phyloP scores from a whole-genome alignment of 2,888 invertebrate species.

The Dynastes hyllus region DNA sequence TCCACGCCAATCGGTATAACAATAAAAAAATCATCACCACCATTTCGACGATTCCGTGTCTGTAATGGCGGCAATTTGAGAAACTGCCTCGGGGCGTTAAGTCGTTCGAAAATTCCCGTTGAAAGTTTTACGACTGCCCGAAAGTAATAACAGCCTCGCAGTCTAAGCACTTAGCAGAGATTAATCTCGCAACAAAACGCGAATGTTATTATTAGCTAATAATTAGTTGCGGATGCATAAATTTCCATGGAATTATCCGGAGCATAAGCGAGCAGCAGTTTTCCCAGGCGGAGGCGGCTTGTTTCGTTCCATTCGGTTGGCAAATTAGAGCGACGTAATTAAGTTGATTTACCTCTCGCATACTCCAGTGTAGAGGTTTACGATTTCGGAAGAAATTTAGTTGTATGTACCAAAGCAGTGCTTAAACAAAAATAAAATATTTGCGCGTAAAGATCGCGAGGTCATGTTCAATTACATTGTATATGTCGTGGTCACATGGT shows the following conservation, averaged over 20 bases:
- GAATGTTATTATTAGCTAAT: slow-evolving; percentile 41
- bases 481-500: too few relatives aligned
- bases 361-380: not conserved
- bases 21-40: not conserved
- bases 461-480: too few relatives aligned
- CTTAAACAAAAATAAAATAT: too few relatives aligned
- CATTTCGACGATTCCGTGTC: slow-evolving; percentile 9
- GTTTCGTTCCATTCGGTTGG: slow-evolving; percentile 12
- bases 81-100: not conserved
- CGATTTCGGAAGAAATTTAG: slow-evolving; percentile 11
- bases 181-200: slow-evolving; percentile 39
- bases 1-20: not conserved
- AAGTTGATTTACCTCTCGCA: slow-evolving; percentile 16
- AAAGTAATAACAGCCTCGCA: slow-evolving; percentile 14
- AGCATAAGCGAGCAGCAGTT: slow-evolving; percentile 9
- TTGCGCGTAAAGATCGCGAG: too few relatives aligned
- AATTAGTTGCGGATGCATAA: slow-evolving; percentile 40
- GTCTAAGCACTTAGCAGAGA: slow-evolving; percentile 34
- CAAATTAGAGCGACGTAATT: slow-evolving; percentile 30
- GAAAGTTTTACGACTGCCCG: slow-evolving; percentile 12
- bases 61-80: slow-evolving; percentile 15
- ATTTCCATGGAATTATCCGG: slow-evolving; percentile 38
- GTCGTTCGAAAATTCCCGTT: slow-evolving; percentile 1
- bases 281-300: not conserved
- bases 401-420: not conserved